phyloP scores from a whole-genome alignment of 2,888 invertebrate genomes.

The Meghimatium bilineatum region DNA sequence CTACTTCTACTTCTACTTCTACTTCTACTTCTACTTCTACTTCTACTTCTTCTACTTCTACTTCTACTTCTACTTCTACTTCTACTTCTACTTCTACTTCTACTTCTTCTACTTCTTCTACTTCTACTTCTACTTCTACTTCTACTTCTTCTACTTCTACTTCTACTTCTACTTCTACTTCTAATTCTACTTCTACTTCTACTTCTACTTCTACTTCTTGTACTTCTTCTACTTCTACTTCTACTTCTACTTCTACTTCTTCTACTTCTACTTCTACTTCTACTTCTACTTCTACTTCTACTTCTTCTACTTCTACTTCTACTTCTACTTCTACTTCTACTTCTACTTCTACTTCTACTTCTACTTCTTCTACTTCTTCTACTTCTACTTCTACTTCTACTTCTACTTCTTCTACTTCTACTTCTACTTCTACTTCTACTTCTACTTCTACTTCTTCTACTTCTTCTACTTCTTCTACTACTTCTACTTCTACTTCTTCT shows the following conservation, averaged over 20 bases:
- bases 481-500: background rate
- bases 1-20: background rate
- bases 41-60: background rate
- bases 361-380: background rate
- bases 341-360: background rate
- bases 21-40: background rate
- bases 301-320: background rate
- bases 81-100: background rate
- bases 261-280: constrained; percentile 4
- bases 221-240: constrained; percentile 8
- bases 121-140: constrained; percentile 17
- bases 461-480: background rate
- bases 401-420: background rate
- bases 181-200: too few species aligned
- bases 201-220: background rate
- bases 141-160: constrained; percentile 14
- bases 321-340: background rate
- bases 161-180: constrained; percentile 5
- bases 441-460: background rate
- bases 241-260: background rate
- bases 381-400: background rate
- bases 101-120: constrained; percentile 13
- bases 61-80: constrained; percentile 19
- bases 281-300: background rate
- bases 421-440: background rate